phyloP scores from a whole-genome alignment of 2,888 invertebrate species.

The Apamea epomidion region DNA sequence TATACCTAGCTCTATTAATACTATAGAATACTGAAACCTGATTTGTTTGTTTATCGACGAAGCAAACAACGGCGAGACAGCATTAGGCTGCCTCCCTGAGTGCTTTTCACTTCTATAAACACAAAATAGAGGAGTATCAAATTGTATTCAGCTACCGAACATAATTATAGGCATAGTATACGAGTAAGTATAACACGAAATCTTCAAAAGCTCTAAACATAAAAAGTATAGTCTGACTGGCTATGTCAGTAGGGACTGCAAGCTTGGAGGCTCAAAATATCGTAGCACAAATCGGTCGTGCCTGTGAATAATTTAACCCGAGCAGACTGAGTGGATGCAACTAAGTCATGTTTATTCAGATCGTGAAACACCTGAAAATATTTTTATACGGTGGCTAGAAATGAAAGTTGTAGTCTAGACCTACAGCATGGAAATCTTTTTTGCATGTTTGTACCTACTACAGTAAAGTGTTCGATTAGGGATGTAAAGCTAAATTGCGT shows the following conservation, averaged over 20 bases:
- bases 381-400: slow-evolving; percentile 3
- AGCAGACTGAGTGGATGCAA: slow-evolving; percentile 53
- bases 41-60: slow-evolving; percentile 68
- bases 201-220: slow-evolving; percentile 10
- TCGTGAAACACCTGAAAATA: slow-evolving; percentile 26
- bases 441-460: background rate
- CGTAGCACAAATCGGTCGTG: slow-evolving; percentile 60
- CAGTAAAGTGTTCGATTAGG: slow-evolving; percentile 9
- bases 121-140: slow-evolving; percentile 70
- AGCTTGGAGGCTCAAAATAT: slow-evolving; percentile 24
- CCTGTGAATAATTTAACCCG: slow-evolving; percentile 69
- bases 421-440: background rate
- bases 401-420: background rate
- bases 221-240: background rate
- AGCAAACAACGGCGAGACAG: slow-evolving; percentile 65
- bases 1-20: slow-evolving; percentile 33
- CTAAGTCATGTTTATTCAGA: slow-evolving; percentile 57
- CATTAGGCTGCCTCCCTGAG: slow-evolving; percentile 62
- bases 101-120: slow-evolving; percentile 72
- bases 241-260: background rate
- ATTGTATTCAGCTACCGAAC: slow-evolving; percentile 56
- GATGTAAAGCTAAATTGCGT: slow-evolving; percentile 1
- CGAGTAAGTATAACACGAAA: background rate
- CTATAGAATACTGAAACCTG: slow-evolving; percentile 68
- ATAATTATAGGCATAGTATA: slow-evolving; percentile 14